phyloP scores from a whole-genome alignment of 2,888 invertebrate genomes.

The Cinara cedri region DNA sequence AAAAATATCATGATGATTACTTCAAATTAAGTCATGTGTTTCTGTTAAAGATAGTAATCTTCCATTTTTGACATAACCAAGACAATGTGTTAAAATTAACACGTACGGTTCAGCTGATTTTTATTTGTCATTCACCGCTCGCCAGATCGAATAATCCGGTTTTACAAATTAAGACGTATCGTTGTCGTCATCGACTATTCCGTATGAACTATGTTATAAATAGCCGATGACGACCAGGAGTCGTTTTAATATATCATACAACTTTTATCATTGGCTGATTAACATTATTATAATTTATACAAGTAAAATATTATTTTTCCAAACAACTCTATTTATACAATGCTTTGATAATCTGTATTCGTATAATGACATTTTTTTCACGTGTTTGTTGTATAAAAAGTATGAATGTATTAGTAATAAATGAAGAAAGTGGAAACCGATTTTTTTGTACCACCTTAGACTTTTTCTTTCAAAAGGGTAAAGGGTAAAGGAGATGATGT shows the following conservation, averaged over 20 bases:
- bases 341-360: background rate
- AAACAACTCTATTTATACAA: too few relatives aligned
- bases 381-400: conserved; percentile 16
- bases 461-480: background rate
- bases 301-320: too few relatives aligned
- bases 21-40: too few relatives aligned
- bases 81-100: too few relatives aligned
- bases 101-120: background rate
- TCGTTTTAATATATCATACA: too few relatives aligned
- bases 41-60: too few relatives aligned
- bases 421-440: conserved; percentile 12
- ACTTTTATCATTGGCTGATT: too few relatives aligned
- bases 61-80: too few relatives aligned
- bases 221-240: too few relatives aligned
- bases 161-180: background rate
- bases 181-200: background rate
- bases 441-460: conserved; percentile 16
- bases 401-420: conserved; percentile 12
- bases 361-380: conserved; percentile 7
- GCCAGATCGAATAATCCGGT: background rate
- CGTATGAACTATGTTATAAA: background rate
- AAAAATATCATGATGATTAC: too few relatives aligned
- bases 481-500: too few relatives aligned
- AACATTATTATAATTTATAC: too few relatives aligned
- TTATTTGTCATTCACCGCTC: background rate